Evolutionary conservation across 2,888 invertebrate genomes (phyloP).

Genomic region (Habrosyne pyritoides): DNA sequence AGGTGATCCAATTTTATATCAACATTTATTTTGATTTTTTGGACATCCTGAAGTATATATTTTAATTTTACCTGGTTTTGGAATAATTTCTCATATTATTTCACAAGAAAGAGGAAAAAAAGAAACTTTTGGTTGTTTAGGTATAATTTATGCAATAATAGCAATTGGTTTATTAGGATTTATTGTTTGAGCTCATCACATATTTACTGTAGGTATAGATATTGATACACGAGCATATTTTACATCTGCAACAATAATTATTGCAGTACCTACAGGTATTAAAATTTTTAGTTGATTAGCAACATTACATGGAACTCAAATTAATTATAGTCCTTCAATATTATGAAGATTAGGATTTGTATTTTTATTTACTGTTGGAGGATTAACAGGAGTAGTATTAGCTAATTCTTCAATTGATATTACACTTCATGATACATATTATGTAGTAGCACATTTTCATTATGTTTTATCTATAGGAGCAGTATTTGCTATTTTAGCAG

Average conservation of each 20-base stretch:
- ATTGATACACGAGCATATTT: conserved; percentile 93
- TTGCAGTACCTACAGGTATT: conserved; percentile 93
- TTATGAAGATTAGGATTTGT: conserved; percentile 90
- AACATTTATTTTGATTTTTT: conserved; percentile 95
- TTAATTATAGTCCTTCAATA: conserved; percentile 83
- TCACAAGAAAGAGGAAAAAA: conserved; percentile 89
- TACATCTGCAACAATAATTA: conserved; percentile 93
- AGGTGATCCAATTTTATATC: conserved; percentile 91
- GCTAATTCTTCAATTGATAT: conserved; percentile 91
- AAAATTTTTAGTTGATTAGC: conserved; percentile 92
- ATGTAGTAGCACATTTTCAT: conserved; percentile 92
- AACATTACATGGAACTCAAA: conserved; percentile 86
- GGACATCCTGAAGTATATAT: conserved; percentile 94
- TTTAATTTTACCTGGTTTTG: conserved; percentile 93
- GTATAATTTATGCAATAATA: conserved; percentile 93
- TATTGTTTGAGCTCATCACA: conserved; percentile 93
- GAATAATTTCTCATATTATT: conserved; percentile 91
- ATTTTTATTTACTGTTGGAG: conserved; percentile 90
- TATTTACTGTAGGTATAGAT: conserved; percentile 93
- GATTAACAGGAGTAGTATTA: conserved; percentile 87
- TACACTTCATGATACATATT: conserved; percentile 91
- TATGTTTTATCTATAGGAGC: conserved; percentile 92
- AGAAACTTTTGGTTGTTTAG: conserved; percentile 88
- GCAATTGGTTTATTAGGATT: conserved; percentile 92
- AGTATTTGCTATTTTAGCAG: conserved; percentile 90